These are phyloP conservation scores for Anolis sagrei DNA, from an alignment of 2,113 vertebrate species.

Conservation along the genomic window DNA sequence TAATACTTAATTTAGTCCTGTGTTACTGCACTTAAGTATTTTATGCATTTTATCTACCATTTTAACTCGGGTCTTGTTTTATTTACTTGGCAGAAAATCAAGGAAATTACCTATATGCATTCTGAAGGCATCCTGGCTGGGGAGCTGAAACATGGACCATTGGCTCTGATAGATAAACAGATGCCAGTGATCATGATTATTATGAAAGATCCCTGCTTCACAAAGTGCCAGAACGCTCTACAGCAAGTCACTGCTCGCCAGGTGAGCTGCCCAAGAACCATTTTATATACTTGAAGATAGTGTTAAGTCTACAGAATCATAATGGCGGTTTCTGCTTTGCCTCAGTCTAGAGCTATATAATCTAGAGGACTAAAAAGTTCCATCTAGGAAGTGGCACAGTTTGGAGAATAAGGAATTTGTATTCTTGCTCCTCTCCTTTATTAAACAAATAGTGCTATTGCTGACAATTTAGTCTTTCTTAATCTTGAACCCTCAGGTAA, in stretches of 20 bases:
- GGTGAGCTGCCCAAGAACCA: constrained; percentile 67
- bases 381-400: neutral
- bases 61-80: constrained; percentile 12
- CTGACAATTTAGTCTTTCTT: neutral
- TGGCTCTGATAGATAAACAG: constrained; percentile 92
- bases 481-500: neutral
- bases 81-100: constrained; percentile 88
- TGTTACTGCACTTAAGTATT: neutral
- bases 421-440: neutral
- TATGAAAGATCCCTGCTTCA: constrained; percentile 93
- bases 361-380: too few relatives aligned
- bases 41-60: neutral
- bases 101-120: constrained; percentile 99
- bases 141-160: constrained; percentile 93
- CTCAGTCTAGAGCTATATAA: neutral
- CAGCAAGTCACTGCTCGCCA: constrained; percentile 93
- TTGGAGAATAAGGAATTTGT: too few relatives aligned
- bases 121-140: constrained; percentile 96
- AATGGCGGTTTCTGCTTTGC: neutral
- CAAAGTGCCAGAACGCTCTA: constrained; percentile 95
- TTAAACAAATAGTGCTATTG: neutral
- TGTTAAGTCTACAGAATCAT: neutral
- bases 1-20: neutral
- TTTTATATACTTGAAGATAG: neutral
- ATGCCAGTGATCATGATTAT: constrained; percentile 99